Base-by-base conservation (phyloP, 2,797 vertebrate genomes). In the Helarctos malayanus region DNA sequence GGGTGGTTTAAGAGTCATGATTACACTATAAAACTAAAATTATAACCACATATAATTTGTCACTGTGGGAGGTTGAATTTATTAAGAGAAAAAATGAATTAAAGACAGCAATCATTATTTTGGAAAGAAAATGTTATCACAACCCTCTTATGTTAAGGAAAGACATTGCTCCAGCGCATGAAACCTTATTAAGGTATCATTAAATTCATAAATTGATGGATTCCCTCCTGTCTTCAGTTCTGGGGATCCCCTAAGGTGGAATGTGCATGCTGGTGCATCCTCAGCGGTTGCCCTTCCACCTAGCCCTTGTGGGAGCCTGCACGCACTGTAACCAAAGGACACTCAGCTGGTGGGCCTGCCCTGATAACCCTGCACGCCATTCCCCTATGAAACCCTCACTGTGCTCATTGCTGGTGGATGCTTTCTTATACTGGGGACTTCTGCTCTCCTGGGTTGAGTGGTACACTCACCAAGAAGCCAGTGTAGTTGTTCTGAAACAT, bases 21-120 rank as follows among this genome's bases (percentile, higher is more conserved):
- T 95, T 93, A n/a, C 11, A 32, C 41, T 87, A 32, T 71, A 92
- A 88, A 89, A 76, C 47, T 95, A 92, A 88, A 96, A 54, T 90
- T 54, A 59, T 29, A 89, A 35, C 27, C 71, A 89, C 85, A 27
- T 95, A 54, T 71, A 68, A 91, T 93, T 89, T 95, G 76, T 85
- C 73, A 80, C 79, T 27, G 23, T 95, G 57, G 73, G 38, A 94
- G 56, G 18, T 61, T 93, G 35, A 63, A 19, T 57, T 63, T 88
- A 23, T 85, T 94, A 68, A 83, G 47, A 35, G 54, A 84, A 57
- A 71, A 84, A 75, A 69, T 69, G 69, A 57, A 59, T 76, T 61
- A 35, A 76, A 91, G 54, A 95, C 3, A 76, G 59, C 57, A 78
- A 8, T 15, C 32, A 38, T 80, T 38, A 73, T 47, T 87, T 97